Percentiles rank a stretch among this genome's conserved stretches.
These are phyloP conservation scores for Felis chaus DNA, from an alignment of 2,113 vertebrate genomes.

Conservation along the genomic window DNA sequence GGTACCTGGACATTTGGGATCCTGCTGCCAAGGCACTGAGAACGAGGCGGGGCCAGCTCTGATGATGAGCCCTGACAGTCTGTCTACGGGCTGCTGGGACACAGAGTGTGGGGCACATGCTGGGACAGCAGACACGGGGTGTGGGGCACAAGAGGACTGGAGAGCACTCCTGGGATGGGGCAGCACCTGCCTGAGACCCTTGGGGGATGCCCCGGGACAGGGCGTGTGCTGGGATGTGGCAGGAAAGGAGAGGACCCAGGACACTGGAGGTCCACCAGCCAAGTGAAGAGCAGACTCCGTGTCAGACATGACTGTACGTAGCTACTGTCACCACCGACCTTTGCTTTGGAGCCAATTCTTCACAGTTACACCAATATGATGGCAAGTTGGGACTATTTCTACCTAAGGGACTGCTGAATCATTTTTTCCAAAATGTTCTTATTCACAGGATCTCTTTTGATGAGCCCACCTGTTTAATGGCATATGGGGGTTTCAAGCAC, in stretches of 20 bases:
- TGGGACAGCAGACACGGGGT: background rate
- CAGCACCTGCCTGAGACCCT: background rate
- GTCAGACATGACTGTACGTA: background rate
- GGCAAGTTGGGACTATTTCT: background rate
- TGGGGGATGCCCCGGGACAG: background rate
- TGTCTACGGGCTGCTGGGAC: background rate
- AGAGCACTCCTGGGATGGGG: too few relatives aligned
- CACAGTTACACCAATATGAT: background rate
- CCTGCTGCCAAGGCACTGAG: too few relatives aligned
- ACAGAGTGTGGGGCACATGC: background rate
- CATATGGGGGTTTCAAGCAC: background rate
- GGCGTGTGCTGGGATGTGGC: too few relatives aligned
- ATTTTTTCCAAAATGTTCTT: background rate
- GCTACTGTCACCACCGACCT: background rate
- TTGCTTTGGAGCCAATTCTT: background rate
- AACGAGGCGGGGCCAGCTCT: too few relatives aligned
- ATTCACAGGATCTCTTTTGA: background rate
- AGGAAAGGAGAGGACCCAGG: too few relatives aligned
- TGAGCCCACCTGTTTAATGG: background rate
- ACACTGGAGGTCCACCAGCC: background rate
- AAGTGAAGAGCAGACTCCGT: background rate
- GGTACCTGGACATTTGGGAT: background rate
- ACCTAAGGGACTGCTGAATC: background rate
- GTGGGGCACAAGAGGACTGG: background rate
- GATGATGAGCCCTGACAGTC: background rate